A percentile compares a stretch with the other conserved stretches of the same genome.
phyloP scores from a whole-genome alignment of 2,113 vertebrate genomes.

The Anguilla rostrata region DNA sequence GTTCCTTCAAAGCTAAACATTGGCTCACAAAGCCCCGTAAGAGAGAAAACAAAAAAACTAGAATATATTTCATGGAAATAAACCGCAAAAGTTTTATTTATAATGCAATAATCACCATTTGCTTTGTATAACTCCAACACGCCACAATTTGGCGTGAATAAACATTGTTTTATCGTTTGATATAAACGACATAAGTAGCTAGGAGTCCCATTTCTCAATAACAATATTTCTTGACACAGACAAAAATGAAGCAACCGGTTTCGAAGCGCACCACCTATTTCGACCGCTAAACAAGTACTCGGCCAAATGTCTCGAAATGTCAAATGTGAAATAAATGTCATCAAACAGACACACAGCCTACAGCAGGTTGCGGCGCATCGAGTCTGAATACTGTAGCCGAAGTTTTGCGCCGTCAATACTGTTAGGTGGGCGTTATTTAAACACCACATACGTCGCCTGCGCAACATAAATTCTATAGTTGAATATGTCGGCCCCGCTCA shows the following conservation, averaged over 20 bases:
- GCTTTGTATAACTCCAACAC: neutral
- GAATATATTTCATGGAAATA: neutral
- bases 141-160: neutral
- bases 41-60: neutral
- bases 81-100: neutral
- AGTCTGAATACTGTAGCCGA: neutral
- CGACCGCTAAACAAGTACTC: neutral
- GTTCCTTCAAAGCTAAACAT: neutral
- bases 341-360: neutral
- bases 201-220: no score
- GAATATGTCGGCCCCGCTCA: neutral
- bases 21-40: neutral
- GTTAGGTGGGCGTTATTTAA: neutral
- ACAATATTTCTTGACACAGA: neutral
- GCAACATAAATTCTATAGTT: neutral
- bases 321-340: constrained; percentile 9
- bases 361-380: neutral
- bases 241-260: neutral
- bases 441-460: neutral
- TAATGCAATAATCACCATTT: neutral
- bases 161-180: neutral
- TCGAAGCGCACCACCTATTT: neutral
- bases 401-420: neutral
- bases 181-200: neutral
- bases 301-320: neutral